Conservation (phyloP, 2,113 vertebrate species). For the Machaerirhynchus nigripectus region DNA sequence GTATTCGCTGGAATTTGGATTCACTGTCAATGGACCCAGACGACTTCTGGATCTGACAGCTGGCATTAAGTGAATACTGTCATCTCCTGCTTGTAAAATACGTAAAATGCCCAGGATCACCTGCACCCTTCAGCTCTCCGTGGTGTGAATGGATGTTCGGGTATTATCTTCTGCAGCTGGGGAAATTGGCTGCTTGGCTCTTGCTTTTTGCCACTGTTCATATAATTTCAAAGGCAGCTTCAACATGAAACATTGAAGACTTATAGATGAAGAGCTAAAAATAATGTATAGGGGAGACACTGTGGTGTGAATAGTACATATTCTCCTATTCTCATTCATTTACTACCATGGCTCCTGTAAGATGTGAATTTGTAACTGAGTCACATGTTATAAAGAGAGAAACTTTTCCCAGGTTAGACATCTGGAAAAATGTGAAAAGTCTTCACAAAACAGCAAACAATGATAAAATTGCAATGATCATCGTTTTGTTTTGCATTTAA, state of each 20-base stretch:
- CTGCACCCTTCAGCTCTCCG: background rate
- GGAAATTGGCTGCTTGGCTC: background rate
- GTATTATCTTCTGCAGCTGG: background rate
- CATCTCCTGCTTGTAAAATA: background rate
- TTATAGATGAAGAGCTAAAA: background rate
- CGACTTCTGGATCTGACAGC: background rate
- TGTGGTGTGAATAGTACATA: background rate
- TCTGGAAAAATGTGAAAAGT: background rate
- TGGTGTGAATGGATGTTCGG: background rate
- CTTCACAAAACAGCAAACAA: background rate
- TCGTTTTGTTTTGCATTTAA: constrained; percentile 11
- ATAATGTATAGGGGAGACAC: background rate
- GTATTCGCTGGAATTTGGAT: background rate
- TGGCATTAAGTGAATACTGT: background rate
- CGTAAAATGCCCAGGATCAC: background rate
- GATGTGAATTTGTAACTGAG: background rate
- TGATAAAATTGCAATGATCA: background rate
- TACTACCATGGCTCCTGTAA: background rate
- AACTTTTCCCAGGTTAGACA: background rate
- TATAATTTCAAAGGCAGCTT: background rate
- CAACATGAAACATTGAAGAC: background rate
- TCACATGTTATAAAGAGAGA: background rate
- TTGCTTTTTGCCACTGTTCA: background rate
- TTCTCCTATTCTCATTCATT: background rate
- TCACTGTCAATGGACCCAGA: background rate